phyloP scores from a whole-genome alignment of 2,888 invertebrate genomes.

The Eretmocerus hayati region DNA sequence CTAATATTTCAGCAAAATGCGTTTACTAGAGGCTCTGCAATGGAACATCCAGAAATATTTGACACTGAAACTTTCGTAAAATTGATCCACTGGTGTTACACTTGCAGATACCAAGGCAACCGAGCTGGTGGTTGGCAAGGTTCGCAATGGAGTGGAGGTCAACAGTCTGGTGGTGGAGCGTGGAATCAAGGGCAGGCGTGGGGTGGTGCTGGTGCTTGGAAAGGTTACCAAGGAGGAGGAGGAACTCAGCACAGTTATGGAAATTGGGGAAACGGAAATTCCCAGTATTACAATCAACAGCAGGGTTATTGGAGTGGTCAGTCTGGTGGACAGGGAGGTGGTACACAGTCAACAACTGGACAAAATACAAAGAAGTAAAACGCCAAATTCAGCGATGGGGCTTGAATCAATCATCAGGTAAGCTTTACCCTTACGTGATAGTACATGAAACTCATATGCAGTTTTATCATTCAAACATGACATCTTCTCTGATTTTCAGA shows the following conservation, averaged over 20 bases:
- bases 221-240: slow-evolving; percentile 29
- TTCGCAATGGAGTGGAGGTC: background rate
- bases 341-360: slow-evolving; percentile 13
- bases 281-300: slow-evolving; percentile 45
- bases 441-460: no score
- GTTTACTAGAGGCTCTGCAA: no score
- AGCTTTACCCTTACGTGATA: no score
- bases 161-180: slow-evolving; percentile 16
- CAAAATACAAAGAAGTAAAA: background rate
- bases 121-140: slow-evolving; percentile 13
- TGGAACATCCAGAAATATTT: no score
- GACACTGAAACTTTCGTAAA: no score
- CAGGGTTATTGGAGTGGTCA: slow-evolving; percentile 23
- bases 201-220: slow-evolving; percentile 33
- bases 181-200: slow-evolving; percentile 19
- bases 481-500: no score
- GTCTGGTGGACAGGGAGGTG: slow-evolving; percentile 1
- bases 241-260: slow-evolving; percentile 39
- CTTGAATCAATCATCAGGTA: no score
- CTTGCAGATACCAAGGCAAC: slow-evolving; percentile 24
- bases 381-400: no score
- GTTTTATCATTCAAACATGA: no score
- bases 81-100: background rate
- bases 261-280: slow-evolving; percentile 42
- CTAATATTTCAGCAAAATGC: no score